Evolutionary conservation across 2,888 invertebrate species (phyloP).

Genomic region (Rotaria magnacalcarata): DNA sequence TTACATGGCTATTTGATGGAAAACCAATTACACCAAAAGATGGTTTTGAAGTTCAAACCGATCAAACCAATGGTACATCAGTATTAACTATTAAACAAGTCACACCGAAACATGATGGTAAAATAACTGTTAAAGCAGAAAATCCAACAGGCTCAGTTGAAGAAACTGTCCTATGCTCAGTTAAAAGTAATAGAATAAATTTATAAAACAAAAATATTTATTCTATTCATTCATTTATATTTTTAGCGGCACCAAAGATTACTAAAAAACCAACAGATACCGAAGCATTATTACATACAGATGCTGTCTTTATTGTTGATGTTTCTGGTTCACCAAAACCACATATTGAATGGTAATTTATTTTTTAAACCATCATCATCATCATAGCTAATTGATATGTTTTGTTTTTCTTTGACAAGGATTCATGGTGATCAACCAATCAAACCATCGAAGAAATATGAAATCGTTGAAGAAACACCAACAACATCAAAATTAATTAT

Average conservation of each 20-base stretch:
- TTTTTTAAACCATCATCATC: neutral
- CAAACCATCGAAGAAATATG: neutral
- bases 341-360: constrained; percentile 72
- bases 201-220: neutral
- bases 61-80: constrained; percentile 70
- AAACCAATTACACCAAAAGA: constrained; percentile 39
- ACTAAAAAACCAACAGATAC: constrained; percentile 35
- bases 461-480: constrained; percentile 37
- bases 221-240: neutral
- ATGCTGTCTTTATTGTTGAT: constrained; percentile 67
- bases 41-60: constrained; percentile 60
- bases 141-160: constrained; percentile 55
- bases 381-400: no score
- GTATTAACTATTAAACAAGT: constrained; percentile 68
- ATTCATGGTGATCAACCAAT: constrained; percentile 9
- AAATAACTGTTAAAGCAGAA: constrained; percentile 55
- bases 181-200: constrained; percentile 48
- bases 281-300: constrained; percentile 23
- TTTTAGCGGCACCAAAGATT: constrained; percentile 33
- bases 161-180: constrained; percentile 55
- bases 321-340: constrained; percentile 84
- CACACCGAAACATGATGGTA: constrained; percentile 57
- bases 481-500: constrained; percentile 37
- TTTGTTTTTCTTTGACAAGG: neutral
- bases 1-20: constrained; percentile 45